A percentile compares a stretch with the other conserved stretches of the same genome.
These are phyloP conservation scores for Diploscapter pachys DNA, from an alignment of 1,140 invertebrate genomes.

Conservation along the genomic window DNA sequence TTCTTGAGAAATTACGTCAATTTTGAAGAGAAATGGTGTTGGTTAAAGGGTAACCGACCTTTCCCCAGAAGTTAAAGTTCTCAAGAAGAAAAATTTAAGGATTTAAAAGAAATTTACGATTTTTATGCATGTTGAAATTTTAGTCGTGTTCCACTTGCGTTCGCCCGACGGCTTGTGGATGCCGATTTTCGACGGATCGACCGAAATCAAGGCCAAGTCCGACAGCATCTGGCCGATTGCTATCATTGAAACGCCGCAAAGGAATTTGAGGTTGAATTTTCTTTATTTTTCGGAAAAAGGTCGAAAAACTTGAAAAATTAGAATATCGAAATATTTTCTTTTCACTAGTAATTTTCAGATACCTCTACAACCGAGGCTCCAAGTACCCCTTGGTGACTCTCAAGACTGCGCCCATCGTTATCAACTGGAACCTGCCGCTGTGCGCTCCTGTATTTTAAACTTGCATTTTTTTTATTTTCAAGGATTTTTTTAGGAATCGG, in stretches of 20 bases:
- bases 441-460: not conserved
- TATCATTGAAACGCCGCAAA: not conserved
- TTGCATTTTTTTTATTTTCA: no score
- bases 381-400: constrained; percentile 7
- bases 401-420: constrained; percentile 2
- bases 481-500: not conserved
- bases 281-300: no score
- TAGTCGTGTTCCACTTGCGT: not conserved
- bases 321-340: no score
- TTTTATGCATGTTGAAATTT: not conserved
- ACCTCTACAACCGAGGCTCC: constrained; percentile 12
- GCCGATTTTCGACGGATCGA: constrained; percentile 1
- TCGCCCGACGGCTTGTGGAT: constrained; percentile 6
- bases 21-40: not conserved
- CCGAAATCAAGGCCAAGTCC: not conserved
- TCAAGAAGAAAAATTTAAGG: no score
- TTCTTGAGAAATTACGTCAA: not conserved
- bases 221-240: constrained; percentile 17
- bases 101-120: no score
- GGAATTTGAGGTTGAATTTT: not conserved
- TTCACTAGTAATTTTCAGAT: not conserved
- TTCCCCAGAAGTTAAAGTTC: no score
- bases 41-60: no score
- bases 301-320: no score
- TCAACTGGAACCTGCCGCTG: not conserved